Percentiles rank a stretch among this genome's conserved stretches.
Evolutionary conservation across 2,888 invertebrate species (phyloP).

Genomic region (Drosophila tanythrix): DNA sequence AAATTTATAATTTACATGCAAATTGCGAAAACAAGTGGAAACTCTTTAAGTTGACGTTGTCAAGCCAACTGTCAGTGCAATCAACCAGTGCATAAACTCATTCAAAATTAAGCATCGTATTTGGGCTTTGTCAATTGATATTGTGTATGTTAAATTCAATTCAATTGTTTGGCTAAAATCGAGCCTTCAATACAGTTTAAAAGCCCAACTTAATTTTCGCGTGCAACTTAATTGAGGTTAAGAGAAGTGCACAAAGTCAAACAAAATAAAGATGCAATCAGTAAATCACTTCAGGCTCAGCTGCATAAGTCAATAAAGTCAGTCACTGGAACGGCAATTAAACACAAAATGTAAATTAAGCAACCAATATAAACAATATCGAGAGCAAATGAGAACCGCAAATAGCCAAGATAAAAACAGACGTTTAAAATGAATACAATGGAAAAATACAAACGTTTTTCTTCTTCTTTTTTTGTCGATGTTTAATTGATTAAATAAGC

Average conservation of each 20-base stretch:
- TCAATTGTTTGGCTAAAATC: not conserved
- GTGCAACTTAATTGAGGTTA: not conserved
- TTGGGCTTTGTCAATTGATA: not conserved
- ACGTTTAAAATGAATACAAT: constrained; percentile 24
- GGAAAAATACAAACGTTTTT: constrained; percentile 19
- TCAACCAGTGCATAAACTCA: not conserved
- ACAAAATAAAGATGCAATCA: not conserved
- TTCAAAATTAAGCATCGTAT: not conserved
- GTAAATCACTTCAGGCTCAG: not conserved
- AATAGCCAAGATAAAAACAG: constrained; percentile 21
- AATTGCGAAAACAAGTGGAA: not conserved
- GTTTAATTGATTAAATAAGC: constrained; percentile 55
- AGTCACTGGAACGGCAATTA: constrained; percentile 27
- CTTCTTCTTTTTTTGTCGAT: not conserved
- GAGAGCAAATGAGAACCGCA: constrained; percentile 42
- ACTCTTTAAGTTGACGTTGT: not conserved
- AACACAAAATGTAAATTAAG: constrained; percentile 42
- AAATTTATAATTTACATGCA: not conserved
- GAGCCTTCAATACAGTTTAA: not conserved
- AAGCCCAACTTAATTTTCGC: not conserved
- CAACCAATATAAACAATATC: constrained; percentile 43
- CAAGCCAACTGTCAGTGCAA: not conserved
- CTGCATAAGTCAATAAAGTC: not conserved
- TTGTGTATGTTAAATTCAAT: not conserved
- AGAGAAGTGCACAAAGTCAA: not conserved